phyloP scores from a whole-genome alignment of 2,113 vertebrate species.

The Seriola aureovittata region DNA sequence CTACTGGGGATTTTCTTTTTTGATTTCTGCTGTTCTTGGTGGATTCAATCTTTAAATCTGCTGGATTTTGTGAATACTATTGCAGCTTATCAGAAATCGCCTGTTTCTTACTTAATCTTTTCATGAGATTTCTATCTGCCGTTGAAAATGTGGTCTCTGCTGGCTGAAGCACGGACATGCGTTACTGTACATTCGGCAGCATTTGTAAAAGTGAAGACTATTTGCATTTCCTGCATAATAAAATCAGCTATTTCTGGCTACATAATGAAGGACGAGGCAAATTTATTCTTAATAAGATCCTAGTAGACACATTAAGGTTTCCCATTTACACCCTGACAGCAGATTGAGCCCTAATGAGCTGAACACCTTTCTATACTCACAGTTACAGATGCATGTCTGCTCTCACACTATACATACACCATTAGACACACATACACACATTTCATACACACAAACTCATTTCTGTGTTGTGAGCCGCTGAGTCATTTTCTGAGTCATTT shows the following conservation, averaged over 20 bases:
- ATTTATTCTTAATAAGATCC: constrained; percentile 31
- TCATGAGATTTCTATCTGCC: constrained; percentile 2
- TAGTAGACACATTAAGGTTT: constrained; percentile 41
- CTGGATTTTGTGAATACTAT: constrained; percentile 25
- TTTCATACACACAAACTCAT: constrained; percentile 7
- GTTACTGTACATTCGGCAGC: constrained; percentile 7
- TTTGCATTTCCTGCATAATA: constrained; percentile 52
- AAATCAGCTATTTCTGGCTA: constrained; percentile 36
- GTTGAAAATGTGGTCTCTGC: constrained; percentile 17
- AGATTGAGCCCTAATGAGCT: constrained; percentile 48
- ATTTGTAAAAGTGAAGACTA: constrained; percentile 4
- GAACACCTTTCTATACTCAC: constrained; percentile 4
- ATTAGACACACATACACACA: neutral
- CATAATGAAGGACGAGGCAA: constrained; percentile 31
- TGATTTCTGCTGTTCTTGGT: constrained; percentile 24
- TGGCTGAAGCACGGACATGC: neutral
- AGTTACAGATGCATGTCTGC: neutral
- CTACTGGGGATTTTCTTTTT: constrained; percentile 26
- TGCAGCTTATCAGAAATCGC: constrained; percentile 47
- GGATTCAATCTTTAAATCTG: constrained; percentile 48
- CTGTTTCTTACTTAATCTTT: constrained; percentile 30
- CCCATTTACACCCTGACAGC: constrained; percentile 25
- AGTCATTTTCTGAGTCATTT: constrained; percentile 56
- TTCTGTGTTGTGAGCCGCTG: constrained; percentile 15
- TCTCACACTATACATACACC: constrained; percentile 1